phyloP scores from a whole-genome alignment of 2,113 vertebrate genomes.

The Malurus elegans region DNA sequence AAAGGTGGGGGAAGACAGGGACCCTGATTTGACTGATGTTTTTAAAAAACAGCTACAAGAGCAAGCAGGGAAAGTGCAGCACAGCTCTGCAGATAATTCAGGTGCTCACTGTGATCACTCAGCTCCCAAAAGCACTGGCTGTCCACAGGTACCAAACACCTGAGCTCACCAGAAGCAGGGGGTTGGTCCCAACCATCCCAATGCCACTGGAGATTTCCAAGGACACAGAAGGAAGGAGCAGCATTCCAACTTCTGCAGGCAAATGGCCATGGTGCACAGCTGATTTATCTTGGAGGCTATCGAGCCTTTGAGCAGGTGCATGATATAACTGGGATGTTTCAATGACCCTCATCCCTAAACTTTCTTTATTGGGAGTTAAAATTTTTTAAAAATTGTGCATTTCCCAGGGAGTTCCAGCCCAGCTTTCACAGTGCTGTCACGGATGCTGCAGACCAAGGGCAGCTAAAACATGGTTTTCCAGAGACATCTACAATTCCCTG shows the following conservation, averaged over 20 bases:
- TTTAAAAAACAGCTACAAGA: slow-evolving; percentile 18
- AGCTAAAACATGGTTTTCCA: background rate
- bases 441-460: background rate
- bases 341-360: background rate
- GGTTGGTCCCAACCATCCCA: background rate
- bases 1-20: background rate
- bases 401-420: background rate
- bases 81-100: slow-evolving; percentile 20
- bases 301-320: background rate
- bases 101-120: slow-evolving; percentile 33
- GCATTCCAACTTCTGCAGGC: background rate
- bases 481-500: background rate
- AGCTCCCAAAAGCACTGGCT: background rate
- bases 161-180: background rate
- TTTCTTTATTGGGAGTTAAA: background rate
- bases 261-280: background rate
- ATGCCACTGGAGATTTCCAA: background rate
- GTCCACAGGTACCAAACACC: background rate
- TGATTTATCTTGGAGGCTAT: background rate
- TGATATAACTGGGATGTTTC: background rate
- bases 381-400: background rate
- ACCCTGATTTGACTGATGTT: slow-evolving; percentile 22
- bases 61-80: slow-evolving; percentile 12
- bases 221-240: background rate
- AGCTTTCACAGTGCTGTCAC: background rate